Evolutionary conservation across 2,113 vertebrate species (phyloP).

Genomic region (Cryptomyrus ogoouensis): DNA sequence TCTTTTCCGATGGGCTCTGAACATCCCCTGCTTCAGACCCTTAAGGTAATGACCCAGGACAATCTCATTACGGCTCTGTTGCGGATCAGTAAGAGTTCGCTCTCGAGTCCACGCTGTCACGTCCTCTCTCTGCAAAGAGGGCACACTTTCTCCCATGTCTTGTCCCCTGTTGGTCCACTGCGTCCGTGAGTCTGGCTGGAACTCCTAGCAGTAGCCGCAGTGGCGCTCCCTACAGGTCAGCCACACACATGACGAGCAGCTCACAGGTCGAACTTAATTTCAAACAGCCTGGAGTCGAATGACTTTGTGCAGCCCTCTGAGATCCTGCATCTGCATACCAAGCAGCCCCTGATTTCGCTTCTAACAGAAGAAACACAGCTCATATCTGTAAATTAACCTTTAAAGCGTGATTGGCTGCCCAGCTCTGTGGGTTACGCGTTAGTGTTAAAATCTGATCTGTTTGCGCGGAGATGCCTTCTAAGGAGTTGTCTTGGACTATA

Average conservation of each 20-base stretch:
- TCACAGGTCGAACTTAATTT: not conserved
- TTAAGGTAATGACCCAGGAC: not conserved
- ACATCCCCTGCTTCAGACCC: not conserved
- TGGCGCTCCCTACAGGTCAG: not conserved
- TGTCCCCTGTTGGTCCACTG: not conserved
- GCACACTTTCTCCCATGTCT: not conserved
- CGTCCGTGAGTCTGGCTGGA: not conserved
- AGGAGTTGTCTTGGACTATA: not conserved
- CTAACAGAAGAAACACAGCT: not conserved
- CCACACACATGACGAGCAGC: not conserved
- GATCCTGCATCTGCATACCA: not conserved
- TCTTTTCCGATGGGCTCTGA: not conserved
- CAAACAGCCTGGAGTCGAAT: not conserved
- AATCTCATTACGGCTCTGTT: not conserved
- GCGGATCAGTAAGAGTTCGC: slow-evolving; percentile 8
- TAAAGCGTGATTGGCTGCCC: not conserved
- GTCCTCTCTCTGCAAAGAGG: not conserved
- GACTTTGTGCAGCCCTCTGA: not conserved
- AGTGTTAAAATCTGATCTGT: not conserved
- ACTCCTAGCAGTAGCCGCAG: not conserved
- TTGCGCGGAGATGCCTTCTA: not conserved
- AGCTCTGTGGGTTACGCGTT: not conserved
- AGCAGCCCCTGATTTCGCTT: not conserved
- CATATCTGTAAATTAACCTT: not conserved
- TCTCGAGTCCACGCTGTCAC: not conserved